phyloP scores from a whole-genome alignment of 2,113 vertebrate species.

The Pluvialis apricaria region DNA sequence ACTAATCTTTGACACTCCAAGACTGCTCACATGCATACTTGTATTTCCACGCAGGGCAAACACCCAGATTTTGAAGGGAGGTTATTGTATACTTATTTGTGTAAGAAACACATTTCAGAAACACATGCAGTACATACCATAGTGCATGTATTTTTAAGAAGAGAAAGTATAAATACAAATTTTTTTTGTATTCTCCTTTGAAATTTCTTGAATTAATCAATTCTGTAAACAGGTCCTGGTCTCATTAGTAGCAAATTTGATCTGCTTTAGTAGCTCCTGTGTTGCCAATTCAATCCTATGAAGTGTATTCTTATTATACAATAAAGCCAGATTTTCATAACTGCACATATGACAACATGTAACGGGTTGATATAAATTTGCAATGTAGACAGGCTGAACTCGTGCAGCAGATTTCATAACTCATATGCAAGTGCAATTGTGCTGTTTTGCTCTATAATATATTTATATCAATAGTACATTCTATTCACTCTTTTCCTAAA shows the following conservation, averaged over 20 bases:
- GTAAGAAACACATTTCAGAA: neutral
- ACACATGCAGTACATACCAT: neutral
- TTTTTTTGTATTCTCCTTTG: neutral
- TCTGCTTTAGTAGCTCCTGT: neutral
- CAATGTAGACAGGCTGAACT: neutral
- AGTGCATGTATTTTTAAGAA: neutral
- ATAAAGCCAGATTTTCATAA: neutral
- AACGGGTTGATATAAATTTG: neutral
- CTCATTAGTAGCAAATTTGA: neutral
- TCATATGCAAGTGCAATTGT: neutral
- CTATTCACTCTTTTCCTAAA: neutral
- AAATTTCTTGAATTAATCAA: neutral
- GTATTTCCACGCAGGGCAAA: neutral
- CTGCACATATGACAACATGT: neutral
- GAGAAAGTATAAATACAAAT: neutral
- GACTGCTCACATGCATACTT: neutral
- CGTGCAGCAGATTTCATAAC: neutral
- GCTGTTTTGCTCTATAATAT: neutral
- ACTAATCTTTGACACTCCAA: neutral
- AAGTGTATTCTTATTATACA: neutral
- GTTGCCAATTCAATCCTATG: neutral
- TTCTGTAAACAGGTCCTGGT: neutral
- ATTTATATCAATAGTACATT: neutral
- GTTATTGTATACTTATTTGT: neutral
- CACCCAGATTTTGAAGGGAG: neutral